Evolutionary conservation across 2,113 vertebrate species (phyloP).

Genomic region (Nanger granti): DNA sequence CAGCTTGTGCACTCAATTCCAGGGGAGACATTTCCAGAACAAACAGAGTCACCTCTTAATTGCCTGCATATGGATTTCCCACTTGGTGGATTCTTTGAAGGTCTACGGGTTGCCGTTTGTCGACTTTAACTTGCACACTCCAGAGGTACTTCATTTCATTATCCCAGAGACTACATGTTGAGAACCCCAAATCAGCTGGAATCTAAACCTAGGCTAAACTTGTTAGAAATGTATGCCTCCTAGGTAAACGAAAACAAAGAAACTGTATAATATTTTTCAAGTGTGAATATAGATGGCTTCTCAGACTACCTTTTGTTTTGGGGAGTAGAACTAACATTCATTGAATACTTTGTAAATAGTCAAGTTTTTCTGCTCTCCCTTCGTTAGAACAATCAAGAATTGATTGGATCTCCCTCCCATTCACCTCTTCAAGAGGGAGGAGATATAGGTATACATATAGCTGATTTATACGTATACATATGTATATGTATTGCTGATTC

Average conservation of each 20-base stretch:
- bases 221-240: neutral
- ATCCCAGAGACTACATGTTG: neutral
- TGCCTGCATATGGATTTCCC: slow-evolving; percentile 29
- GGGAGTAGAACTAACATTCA: neutral
- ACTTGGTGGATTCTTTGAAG: neutral
- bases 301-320: neutral
- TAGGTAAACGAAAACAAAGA: neutral
- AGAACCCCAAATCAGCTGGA: neutral
- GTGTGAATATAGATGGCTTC: neutral
- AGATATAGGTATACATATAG: neutral
- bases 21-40: slow-evolving; percentile 34
- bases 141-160: neutral
- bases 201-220: neutral
- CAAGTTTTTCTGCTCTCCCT: neutral
- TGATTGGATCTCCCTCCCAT: neutral
- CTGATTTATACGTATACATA: neutral
- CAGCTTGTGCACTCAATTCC: neutral
- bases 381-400: neutral
- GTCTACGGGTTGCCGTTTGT: neutral
- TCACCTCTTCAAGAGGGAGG: neutral
- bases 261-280: neutral
- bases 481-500: neutral
- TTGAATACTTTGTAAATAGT: neutral
- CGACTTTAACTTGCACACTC: neutral
- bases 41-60: slow-evolving; percentile 46